These are phyloP conservation scores for Enteromius argenteus DNA, from an alignment of 2,797 vertebrate genomes.

Conservation along the genomic window DNA sequence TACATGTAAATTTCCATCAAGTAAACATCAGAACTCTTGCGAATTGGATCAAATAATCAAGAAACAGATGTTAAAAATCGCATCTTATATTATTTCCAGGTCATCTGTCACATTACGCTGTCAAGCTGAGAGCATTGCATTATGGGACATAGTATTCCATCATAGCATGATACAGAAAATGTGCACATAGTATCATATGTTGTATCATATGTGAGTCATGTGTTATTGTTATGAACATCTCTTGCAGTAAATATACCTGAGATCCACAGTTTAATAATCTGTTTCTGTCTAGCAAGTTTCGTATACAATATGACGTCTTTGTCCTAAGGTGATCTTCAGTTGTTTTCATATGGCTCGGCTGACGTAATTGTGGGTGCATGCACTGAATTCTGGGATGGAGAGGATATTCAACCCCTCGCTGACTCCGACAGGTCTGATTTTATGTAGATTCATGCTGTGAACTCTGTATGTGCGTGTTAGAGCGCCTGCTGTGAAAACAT, in stretches of 20 bases:
- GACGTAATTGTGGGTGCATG: slow-evolving; percentile 51
- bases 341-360: slow-evolving; percentile 62
- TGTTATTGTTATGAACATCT: background rate
- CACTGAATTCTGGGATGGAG: slow-evolving; percentile 60
- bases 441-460: background rate
- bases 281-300: background rate
- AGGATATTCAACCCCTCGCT: slow-evolving; percentile 54
- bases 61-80: background rate
- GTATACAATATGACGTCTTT: background rate
- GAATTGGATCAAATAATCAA: background rate
- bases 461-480: background rate
- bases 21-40: background rate
- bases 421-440: slow-evolving; percentile 52
- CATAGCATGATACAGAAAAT: background rate
- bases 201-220: background rate
- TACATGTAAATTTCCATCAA: background rate
- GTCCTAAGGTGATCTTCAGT: slow-evolving; percentile 46
- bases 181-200: background rate
- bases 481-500: background rate
- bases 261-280: background rate
- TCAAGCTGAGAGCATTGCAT: background rate
- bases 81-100: background rate
- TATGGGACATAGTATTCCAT: background rate
- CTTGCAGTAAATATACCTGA: background rate
- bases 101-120: background rate